phyloP scores from a whole-genome alignment of 92 coral and sea anemone genomes.

The Umimayanthus chanpuru region DNA sequence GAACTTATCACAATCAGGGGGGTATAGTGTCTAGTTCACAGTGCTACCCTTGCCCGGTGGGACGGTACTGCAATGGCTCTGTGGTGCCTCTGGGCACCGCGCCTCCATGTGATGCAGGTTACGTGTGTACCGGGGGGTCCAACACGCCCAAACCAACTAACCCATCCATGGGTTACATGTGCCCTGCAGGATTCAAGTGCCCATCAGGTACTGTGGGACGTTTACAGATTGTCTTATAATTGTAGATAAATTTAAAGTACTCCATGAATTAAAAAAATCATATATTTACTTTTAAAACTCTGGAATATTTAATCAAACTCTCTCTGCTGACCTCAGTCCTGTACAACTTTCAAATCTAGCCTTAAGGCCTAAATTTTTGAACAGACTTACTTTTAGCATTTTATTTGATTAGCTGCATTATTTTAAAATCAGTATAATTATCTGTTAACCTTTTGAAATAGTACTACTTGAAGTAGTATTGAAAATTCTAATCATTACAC shows the following conservation, averaged over 20 bases:
- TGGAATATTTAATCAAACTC: too few relatives aligned
- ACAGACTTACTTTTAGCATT: too few relatives aligned
- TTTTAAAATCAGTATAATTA: too few relatives aligned
- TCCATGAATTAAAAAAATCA: not conserved
- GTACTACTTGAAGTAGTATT: too few relatives aligned
- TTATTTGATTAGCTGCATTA: too few relatives aligned
- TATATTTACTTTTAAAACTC: too few relatives aligned
- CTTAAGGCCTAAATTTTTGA: too few relatives aligned
- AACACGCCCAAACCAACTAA: conserved; percentile 79
- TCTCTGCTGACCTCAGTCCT: too few relatives aligned
- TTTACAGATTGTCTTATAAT: not conserved
- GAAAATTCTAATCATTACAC: too few relatives aligned
- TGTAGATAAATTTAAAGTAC: not conserved
- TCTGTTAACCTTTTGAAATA: too few relatives aligned
- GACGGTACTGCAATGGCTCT: conserved; percentile 91
- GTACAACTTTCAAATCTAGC: too few relatives aligned
- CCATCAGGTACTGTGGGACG: conserved; percentile 59
- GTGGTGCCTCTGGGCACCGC: conserved; percentile 76
- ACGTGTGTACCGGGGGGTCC: conserved; percentile 93
- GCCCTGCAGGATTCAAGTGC: conserved; percentile 92
- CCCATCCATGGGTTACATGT: conserved; percentile 82
- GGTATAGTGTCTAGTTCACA: conserved; percentile 80
- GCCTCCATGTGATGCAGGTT: conserved; percentile 89
- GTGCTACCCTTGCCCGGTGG: conserved; percentile 90
- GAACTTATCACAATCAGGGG: conserved; percentile 91